Base-by-base conservation (phyloP, 2,888 invertebrate species). In the Pseudeuparius sepicola region DNA sequence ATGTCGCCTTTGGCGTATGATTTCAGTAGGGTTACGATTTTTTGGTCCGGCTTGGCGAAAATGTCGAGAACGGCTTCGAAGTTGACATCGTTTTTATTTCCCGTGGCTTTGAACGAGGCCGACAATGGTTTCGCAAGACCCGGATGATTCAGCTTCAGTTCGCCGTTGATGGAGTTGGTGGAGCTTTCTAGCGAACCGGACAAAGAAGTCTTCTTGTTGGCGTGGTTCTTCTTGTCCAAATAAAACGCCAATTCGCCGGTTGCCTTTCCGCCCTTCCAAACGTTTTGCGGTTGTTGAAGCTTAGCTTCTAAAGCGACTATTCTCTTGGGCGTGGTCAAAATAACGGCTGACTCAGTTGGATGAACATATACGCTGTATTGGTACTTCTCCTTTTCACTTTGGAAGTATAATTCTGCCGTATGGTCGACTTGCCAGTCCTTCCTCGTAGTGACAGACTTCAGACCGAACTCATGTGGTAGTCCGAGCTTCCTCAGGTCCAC, bases 401-500 rank as follows among this genome's bases (percentile, higher is more conserved):
- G 75, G 45, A 85, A 69, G 50, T 78, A 78, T n/a, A 82, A 61
- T 51, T 81, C 80, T 9, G 83, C 64, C 30, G 70, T 71, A 55
- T 83, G 79, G 47, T 80, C 77, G 17, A 71, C 58, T 14, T 66
- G 62, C 25, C 69, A 65, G 31, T 72, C 70, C 2, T 75, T 70
- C 2, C 73, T 66, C 31, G 70, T 71, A 14, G 74, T 77, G 39
- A 68, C 73, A 1, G 78, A 68, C 50, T 75, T 73, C 1, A 84
- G 60, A 7, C 82, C 81, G 46, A 84, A 77, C 52, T 85, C 83
- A 14, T 81, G 78, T 0, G 77, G 69, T 31, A 82, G 68, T 12
- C 84, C 83, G 12, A 84, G 66, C 52, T 80, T 80, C 41, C 81
- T 75, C 1, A 85, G 63, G 54, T 85, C 82, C 3, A 84, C 63